Conservation (phyloP, 92 coral and sea anemone genomes). For the Hydrozoanthus gracilis region DNA sequence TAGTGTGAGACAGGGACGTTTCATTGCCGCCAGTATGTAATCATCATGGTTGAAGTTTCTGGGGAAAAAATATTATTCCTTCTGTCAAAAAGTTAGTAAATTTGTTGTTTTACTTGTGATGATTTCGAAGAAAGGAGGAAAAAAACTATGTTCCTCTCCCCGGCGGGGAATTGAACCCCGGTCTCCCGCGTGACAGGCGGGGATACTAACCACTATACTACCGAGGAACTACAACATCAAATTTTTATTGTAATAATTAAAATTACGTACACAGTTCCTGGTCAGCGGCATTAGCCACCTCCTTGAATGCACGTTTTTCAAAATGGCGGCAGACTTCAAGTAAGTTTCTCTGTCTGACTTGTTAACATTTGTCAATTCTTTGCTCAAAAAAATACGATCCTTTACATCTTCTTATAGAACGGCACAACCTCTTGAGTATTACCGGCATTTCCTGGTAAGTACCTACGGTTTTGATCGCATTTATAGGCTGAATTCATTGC, state of each 20-base stretch:
- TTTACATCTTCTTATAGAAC: conserved; percentile 61
- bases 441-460: conserved; percentile 88
- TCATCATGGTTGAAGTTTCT: too few relatives aligned
- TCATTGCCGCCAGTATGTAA: too few relatives aligned
- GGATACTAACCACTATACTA: conserved; percentile 95
- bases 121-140: too few relatives aligned
- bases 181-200: conserved; percentile 99
- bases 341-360: conserved; percentile 33
- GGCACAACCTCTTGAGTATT: conserved; percentile 94
- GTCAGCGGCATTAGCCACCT: conserved; percentile 32
- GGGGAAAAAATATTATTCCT: background rate
- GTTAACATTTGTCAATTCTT: background rate
- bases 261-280: background rate
- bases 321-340: conserved; percentile 99
- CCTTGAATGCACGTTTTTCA: background rate
- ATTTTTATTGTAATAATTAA: background rate
- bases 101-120: background rate
- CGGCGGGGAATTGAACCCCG: conserved; percentile 99
- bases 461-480: background rate
- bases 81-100: background rate
- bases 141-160: conserved; percentile 72
- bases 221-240: conserved; percentile 57
- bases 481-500: too few relatives aligned
- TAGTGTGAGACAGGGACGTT: too few relatives aligned
- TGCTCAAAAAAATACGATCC: background rate